A percentile compares a stretch with the other conserved stretches of the same genome.
Evolutionary conservation across 2,113 vertebrate species (phyloP).

Genomic region (Oncorhynchus mykiss): DNA sequence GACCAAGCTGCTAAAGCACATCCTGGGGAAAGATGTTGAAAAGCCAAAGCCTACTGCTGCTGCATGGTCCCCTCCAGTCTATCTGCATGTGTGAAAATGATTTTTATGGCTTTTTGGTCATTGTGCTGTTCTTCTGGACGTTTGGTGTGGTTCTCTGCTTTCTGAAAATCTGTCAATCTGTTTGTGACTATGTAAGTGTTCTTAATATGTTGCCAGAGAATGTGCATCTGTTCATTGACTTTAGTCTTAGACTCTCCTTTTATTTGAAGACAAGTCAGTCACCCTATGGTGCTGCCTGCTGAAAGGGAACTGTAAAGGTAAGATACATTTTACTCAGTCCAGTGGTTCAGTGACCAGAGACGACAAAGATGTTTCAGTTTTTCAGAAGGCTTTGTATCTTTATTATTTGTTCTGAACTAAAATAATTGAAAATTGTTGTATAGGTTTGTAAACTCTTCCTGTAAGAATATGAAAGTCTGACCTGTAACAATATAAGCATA

Average conservation of each 20-base stretch:
- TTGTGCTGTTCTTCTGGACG: neutral
- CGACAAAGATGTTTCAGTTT: no score
- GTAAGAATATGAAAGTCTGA: slow-evolving; percentile 18
- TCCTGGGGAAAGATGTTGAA: neutral
- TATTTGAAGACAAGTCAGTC: slow-evolving; percentile 10
- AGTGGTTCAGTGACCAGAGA: no score
- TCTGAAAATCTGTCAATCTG: slow-evolving; percentile 35
- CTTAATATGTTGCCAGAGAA: slow-evolving; percentile 34
- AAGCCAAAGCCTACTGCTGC: neutral
- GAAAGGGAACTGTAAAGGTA: no score
- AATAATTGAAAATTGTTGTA: no score
- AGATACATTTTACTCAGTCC: no score
- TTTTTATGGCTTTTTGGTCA: neutral
- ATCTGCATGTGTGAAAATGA: neutral
- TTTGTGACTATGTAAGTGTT: neutral
- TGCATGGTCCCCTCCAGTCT: neutral
- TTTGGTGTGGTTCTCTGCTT: neutral
- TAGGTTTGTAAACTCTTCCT: no score
- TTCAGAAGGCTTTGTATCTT: no score
- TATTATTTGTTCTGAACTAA: no score
- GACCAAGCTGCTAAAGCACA: neutral
- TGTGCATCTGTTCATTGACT: slow-evolving; percentile 24
- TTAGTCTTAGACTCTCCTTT: slow-evolving; percentile 39
- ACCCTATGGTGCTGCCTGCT: no score
- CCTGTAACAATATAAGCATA: slow-evolving; percentile 65